A percentile compares a stretch with the other conserved stretches of the same genome.
Conservation (phyloP, 2,797 vertebrate genomes). For the Amblyraja radiata region DNA sequence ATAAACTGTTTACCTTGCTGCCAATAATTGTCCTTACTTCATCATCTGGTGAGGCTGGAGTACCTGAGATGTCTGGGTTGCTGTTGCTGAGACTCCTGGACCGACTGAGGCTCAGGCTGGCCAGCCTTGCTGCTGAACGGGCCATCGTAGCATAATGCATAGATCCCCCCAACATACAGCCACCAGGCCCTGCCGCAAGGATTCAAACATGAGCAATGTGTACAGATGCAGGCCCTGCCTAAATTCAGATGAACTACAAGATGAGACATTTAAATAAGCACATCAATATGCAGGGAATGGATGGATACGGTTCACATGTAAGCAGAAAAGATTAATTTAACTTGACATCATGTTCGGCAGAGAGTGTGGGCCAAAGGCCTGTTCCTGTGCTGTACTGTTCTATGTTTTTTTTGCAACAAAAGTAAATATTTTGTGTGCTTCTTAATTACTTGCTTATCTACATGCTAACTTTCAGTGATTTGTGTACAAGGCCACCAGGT, state of each 20-base stretch:
- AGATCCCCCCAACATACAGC: constrained; percentile 73
- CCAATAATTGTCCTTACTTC: constrained; percentile 94
- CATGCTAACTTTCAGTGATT: no score
- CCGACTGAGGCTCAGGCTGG: constrained; percentile 92
- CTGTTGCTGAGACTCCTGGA: constrained; percentile 98
- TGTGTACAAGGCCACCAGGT: no score
- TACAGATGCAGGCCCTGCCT: background rate
- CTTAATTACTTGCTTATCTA: no score
- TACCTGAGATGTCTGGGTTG: constrained; percentile 94
- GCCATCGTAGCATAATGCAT: constrained; percentile 98
- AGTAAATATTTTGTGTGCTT: no score
- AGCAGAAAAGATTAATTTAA: no score
- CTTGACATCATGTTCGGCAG: no score
- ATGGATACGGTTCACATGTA: no score
- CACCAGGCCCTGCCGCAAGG: constrained; percentile 63
- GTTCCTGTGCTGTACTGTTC: no score
- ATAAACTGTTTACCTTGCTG: constrained; percentile 74
- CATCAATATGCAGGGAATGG: no score
- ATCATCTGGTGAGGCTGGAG: constrained; percentile 90
- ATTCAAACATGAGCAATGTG: background rate
- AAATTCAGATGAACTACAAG: background rate
- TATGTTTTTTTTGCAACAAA: no score
- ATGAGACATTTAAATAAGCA: background rate
- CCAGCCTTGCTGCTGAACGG: constrained; percentile 83
- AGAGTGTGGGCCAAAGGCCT: no score